Evolutionary conservation across 2,113 vertebrate species (phyloP).

Genomic region (Tachycineta bicolor): DNA sequence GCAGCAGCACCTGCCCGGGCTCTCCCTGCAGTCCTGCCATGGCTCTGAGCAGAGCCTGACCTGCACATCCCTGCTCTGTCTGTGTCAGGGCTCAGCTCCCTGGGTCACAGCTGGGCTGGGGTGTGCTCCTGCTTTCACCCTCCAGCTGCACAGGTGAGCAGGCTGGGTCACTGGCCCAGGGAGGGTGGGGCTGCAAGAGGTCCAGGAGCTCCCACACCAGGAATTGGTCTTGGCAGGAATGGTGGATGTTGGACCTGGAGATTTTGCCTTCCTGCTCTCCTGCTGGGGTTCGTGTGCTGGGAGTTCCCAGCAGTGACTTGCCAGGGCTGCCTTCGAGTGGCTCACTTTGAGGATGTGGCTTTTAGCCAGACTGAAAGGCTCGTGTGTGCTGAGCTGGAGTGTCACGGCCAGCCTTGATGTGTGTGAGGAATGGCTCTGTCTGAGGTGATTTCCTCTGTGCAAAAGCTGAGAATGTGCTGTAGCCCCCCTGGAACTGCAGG

Average conservation of each 20-base stretch:
- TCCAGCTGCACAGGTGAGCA: background rate
- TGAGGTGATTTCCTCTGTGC: background rate
- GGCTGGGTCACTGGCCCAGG: background rate
- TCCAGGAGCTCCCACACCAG: fast-evolving
- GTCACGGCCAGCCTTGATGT: background rate
- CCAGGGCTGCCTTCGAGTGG: background rate
- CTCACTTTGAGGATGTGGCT: background rate
- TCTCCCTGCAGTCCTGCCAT: background rate
- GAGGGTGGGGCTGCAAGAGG: background rate
- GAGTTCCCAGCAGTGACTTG: background rate
- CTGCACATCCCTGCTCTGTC: background rate
- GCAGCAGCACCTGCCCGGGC: background rate
- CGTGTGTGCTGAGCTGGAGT: fast-evolving
- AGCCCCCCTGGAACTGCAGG: background rate
- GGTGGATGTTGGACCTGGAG: background rate
- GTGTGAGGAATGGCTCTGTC: background rate
- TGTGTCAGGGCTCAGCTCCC: background rate
- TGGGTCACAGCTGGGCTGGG: background rate
- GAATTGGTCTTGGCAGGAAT: background rate
- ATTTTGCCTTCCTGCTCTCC: background rate
- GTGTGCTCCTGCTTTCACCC: background rate
- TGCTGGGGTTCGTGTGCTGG: background rate
- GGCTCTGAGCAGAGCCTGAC: background rate
- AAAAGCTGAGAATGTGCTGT: background rate
- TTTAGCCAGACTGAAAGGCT: background rate